These are phyloP conservation scores for Pygoscelis adeliae DNA, from an alignment of 2,113 vertebrate species.

Conservation along the genomic window DNA sequence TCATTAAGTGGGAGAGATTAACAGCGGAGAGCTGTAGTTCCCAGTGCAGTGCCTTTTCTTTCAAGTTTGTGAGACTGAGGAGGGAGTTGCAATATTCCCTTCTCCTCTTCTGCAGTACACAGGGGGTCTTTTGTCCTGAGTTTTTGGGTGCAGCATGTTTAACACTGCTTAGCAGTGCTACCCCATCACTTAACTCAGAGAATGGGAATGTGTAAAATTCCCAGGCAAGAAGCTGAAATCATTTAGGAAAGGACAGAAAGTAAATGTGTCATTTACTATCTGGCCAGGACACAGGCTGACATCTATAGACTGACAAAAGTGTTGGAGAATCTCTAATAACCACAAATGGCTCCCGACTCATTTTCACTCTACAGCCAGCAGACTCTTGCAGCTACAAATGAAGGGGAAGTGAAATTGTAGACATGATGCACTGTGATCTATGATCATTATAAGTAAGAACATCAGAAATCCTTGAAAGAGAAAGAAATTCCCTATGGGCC, in stretches of 20 bases:
- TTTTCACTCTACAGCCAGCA: neutral
- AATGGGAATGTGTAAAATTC: neutral
- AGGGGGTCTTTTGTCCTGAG: neutral
- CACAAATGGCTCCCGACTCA: neutral
- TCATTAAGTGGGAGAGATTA: slow-evolving; percentile 14
- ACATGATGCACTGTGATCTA: slow-evolving; percentile 5
- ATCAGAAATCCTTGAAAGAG: slow-evolving; percentile 32
- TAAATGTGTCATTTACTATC: neutral
- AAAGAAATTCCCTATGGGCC: neutral
- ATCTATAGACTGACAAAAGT: neutral
- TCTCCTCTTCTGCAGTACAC: neutral
- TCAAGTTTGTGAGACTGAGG: neutral
- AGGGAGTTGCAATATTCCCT: neutral
- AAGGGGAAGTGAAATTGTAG: slow-evolving; percentile 21
- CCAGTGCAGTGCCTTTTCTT: neutral
- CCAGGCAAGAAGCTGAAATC: neutral
- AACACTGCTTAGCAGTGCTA: neutral
- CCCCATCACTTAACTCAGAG: neutral
- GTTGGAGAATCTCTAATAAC: neutral
- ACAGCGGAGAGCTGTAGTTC: neutral
- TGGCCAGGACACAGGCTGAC: neutral
- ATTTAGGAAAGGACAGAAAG: neutral
- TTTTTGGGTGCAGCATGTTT: neutral
- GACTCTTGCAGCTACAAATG: neutral
- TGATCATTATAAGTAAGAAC: slow-evolving; percentile 23